A percentile compares a stretch with the other conserved stretches of the same genome.
These are phyloP conservation scores for Periphyllus acericola DNA, from an alignment of 2,888 invertebrate species.

Conservation along the genomic window DNA sequence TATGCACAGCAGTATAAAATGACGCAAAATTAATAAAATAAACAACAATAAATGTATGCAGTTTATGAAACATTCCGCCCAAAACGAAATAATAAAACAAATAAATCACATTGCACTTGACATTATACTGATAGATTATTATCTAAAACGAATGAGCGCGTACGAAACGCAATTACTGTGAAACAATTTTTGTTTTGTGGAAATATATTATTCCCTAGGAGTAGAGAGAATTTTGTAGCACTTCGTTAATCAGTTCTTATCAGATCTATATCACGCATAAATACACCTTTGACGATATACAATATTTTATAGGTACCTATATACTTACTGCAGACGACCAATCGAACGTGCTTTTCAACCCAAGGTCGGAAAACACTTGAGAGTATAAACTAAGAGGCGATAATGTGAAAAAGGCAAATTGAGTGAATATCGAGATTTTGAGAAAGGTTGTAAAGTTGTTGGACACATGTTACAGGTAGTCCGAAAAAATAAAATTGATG, in stretches of 20 bases:
- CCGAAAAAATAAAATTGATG: constrained; percentile 24
- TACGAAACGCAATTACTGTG: background rate
- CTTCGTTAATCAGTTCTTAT: background rate
- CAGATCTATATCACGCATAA: background rate
- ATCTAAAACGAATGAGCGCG: background rate
- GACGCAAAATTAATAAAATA: too few relatives aligned
- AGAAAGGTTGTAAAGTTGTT: constrained; percentile 41
- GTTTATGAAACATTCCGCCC: background rate
- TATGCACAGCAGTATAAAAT: too few relatives aligned
- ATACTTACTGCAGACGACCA: too few relatives aligned
- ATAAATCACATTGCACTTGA: background rate
- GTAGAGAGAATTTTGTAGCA: background rate
- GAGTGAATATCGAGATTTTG: constrained; percentile 26
- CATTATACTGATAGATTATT: background rate
- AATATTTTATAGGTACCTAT: too few relatives aligned
- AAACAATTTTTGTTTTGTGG: background rate
- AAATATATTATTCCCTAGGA: background rate
- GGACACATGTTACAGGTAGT: constrained; percentile 22
- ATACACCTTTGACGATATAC: too few relatives aligned
- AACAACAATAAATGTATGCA: background rate
- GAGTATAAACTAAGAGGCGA: background rate
- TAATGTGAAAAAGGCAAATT: constrained; percentile 9
- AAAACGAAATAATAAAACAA: background rate
- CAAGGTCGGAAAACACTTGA: background rate
- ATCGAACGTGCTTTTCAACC: background rate